These are phyloP conservation scores for Teleiodes luculella DNA, from an alignment of 2,888 invertebrate genomes.

Conservation along the genomic window DNA sequence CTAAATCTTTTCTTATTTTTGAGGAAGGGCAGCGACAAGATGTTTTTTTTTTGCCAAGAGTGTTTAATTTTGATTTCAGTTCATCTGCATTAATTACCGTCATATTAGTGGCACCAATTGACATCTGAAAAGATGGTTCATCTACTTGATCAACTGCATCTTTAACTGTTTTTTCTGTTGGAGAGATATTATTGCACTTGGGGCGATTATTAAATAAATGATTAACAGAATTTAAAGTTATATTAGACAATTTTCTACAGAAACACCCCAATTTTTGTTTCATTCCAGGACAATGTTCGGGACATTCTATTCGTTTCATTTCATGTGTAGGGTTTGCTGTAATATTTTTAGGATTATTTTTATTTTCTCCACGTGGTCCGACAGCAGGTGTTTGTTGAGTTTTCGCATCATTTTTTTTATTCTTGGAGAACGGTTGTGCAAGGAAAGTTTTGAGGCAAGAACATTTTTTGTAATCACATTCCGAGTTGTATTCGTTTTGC, in stretches of 20 bases:
- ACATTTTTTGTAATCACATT: background rate
- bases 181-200: background rate
- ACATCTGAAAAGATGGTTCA: constrained; percentile 36
- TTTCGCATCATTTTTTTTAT: background rate
- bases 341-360: background rate
- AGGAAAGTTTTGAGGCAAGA: background rate
- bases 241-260: background rate
- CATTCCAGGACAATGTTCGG: background rate
- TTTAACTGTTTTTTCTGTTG: constrained; percentile 6
- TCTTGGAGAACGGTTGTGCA: background rate
- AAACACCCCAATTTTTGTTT: background rate
- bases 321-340: background rate
- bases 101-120: constrained; percentile 33
- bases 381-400: background rate
- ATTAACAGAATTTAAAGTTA: background rate
- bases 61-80: constrained; percentile 32
- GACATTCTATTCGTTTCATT: background rate
- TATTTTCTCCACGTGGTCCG: background rate
- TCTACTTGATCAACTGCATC: constrained; percentile 26
- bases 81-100: constrained; percentile 35
- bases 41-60: constrained; percentile 24
- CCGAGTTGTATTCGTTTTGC: background rate
- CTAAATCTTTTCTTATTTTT: constrained; percentile 20
- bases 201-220: background rate
- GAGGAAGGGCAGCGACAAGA: constrained; percentile 35